These are phyloP conservation scores for Mormyrus hasselquistii DNA, from an alignment of 2,797 vertebrate species.

Conservation along the genomic window DNA sequence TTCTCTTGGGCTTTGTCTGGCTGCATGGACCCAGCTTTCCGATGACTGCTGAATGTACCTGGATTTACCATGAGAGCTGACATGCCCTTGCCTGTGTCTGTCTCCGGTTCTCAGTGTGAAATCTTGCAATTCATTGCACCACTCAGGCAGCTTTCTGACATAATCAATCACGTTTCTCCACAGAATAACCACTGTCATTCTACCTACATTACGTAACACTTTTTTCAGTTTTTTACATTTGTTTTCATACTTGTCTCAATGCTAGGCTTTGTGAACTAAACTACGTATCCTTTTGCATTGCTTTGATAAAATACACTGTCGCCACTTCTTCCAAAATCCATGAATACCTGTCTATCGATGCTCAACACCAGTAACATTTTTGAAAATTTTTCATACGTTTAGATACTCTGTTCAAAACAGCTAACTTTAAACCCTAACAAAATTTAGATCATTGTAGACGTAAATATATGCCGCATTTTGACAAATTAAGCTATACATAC, in stretches of 20 bases:
- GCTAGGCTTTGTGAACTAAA: neutral
- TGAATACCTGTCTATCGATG: neutral
- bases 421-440: neutral
- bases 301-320: neutral
- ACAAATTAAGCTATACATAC: neutral
- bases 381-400: neutral
- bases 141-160: neutral
- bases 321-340: neutral
- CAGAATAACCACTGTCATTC: neutral
- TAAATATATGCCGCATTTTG: neutral
- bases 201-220: neutral
- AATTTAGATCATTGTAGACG: neutral
- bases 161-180: neutral
- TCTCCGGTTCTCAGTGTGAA: neutral
- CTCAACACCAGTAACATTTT: neutral
- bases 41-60: neutral
- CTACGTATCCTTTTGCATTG: neutral
- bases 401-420: neutral
- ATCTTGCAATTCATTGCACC: neutral
- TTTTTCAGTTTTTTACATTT: neutral
- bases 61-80: neutral
- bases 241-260: neutral
- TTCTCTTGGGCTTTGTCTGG: neutral
- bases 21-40: neutral
- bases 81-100: neutral